Conservation (phyloP, 1,140 invertebrate genomes). For the Diorhabda sublineata region DNA sequence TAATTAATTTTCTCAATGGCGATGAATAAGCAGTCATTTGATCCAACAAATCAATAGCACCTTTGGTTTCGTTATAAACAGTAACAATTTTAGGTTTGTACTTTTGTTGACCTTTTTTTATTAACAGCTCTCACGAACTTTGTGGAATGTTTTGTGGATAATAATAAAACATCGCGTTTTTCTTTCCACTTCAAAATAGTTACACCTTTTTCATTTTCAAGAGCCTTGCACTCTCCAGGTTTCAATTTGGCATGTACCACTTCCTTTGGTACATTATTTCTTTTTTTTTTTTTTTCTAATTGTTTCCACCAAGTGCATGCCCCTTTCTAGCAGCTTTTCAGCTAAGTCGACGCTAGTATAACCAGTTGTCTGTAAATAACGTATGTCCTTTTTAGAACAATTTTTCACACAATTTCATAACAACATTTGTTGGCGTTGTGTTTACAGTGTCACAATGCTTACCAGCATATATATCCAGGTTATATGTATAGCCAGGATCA, state of each 20-base stretch:
- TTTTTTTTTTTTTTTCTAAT: neutral
- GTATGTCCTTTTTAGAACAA: slow-evolving; percentile 36
- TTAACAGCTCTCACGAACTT: neutral
- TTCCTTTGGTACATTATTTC: neutral
- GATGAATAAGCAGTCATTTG: neutral
- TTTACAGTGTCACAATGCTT: neutral
- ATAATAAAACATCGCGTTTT: neutral
- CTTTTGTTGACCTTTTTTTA: neutral
- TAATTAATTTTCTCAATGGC: neutral
- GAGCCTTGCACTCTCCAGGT: neutral
- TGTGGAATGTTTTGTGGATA: neutral
- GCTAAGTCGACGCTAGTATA: slow-evolving; percentile 45
- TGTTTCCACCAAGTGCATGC: slow-evolving; percentile 42
- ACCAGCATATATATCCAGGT: neutral
- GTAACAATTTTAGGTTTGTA: slow-evolving; percentile 1
- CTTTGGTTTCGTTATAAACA: neutral
- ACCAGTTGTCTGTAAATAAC: slow-evolving; percentile 39
- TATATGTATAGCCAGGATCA: neutral
- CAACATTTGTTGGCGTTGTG: slow-evolving; percentile 5
- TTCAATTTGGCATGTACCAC: neutral
- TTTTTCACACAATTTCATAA: slow-evolving; percentile 12
- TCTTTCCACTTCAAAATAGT: neutral
- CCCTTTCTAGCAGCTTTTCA: slow-evolving; percentile 41
- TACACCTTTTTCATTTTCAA: neutral
- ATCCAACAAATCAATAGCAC: neutral